Conservation (phyloP, 2,888 invertebrate genomes). For the Ennomos quercinarius region DNA sequence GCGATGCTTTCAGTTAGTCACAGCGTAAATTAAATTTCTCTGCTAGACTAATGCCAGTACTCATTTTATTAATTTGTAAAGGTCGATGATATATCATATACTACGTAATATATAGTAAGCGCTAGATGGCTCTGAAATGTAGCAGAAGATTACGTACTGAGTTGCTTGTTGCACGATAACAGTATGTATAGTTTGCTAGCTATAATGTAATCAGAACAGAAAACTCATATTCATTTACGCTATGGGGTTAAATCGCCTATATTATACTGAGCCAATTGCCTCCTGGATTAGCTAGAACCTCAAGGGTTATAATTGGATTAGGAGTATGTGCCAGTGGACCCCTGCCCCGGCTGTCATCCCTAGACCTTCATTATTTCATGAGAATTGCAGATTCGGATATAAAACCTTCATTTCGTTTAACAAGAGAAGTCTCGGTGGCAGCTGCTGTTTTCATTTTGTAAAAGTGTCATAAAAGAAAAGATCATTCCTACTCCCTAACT, state of each 20-base stretch:
- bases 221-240: slow-evolving; percentile 13
- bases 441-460: slow-evolving; percentile 38
- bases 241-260: slow-evolving; percentile 22
- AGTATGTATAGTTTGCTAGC: too few species aligned
- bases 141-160: too few species aligned
- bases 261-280: slow-evolving; percentile 40
- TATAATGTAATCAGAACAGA: not conserved
- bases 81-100: too few species aligned
- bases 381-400: slow-evolving; percentile 42
- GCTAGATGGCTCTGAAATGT: too few species aligned
- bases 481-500: too few species aligned
- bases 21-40: slow-evolving; percentile 14
- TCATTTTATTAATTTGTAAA: not conserved
- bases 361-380: slow-evolving; percentile 47
- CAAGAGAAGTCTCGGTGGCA: slow-evolving; percentile 38
- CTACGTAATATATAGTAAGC: too few species aligned
- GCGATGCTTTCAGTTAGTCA: slow-evolving; percentile 12
- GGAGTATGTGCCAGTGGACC: slow-evolving; percentile 39
- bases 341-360: slow-evolving; percentile 41
- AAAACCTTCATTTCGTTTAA: slow-evolving; percentile 49
- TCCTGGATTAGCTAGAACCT: slow-evolving; percentile 48
- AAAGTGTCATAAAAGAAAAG: slow-evolving; percentile 25
- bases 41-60: slow-evolving; percentile 1
- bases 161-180: too few species aligned
- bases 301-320: slow-evolving; percentile 60